Base-by-base conservation (phyloP, 2,888 invertebrate genomes). In the Hemaris fuciformis region DNA sequence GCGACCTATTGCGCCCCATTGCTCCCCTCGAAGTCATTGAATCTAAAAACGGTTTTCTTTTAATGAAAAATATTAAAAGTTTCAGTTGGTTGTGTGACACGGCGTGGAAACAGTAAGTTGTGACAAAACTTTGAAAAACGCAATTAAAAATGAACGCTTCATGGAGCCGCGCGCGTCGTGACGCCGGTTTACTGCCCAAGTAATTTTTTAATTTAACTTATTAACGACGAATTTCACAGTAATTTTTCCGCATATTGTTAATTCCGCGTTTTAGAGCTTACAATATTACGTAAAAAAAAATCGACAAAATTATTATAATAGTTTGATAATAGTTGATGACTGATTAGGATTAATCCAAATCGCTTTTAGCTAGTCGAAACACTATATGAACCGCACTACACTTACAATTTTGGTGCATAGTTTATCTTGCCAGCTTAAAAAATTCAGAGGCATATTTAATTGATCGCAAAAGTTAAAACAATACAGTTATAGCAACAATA, bases 141-240 rank as follows among this genome's bases (percentile, higher is more conserved):
- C 79, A 84, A 87, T 86, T 82, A 81, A 82, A 82, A 82, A 75
- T 75, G 71, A 74, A 76, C 76, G 81, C 76, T 76, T 64, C 71
- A 66, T 60, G 60, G 68, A 68, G 60, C n/a, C 69, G 72, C 60
- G 68, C 66, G 62, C 64, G 62, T 63, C 64, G 60, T 25, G 22
- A 45, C 59, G 60, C 48, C 61, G 69, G 62, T 65, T 63, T 61
- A 60, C 57, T 46, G 53, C 62, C 61, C 45, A 61, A 60, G 60
- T 64, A 62, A 64, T 42, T 61, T 61, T 56, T 65, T 58, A 62
- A 53, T 45, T 31, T 45, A 46, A 60, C 27, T 43, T 59, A 42
- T 31, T 43, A 48, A 45, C 15, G 59, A 22, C 22, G 34, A 64
- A 64, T 23, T 42, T 22, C 0, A 25, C 10, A 18, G 23, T 27